Conservation (phyloP, 1,140 invertebrate genomes). For the Wasmannia auropunctata region DNA sequence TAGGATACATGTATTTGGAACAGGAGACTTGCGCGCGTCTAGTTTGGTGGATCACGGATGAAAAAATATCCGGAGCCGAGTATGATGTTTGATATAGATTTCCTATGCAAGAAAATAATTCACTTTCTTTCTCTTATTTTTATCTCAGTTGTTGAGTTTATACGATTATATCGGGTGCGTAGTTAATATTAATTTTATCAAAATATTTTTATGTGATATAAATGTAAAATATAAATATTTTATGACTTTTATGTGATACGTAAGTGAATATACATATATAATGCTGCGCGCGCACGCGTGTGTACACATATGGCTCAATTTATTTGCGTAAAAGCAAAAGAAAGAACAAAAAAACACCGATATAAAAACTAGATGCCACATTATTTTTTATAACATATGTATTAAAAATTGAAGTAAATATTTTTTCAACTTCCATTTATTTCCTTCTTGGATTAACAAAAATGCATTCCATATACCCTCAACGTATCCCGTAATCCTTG, state of each 20-base stretch:
- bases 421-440: slow-evolving; percentile 21
- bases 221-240: too few species aligned
- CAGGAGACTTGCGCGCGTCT: slow-evolving; percentile 83
- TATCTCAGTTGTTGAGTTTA: not conserved
- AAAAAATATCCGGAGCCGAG: slow-evolving; percentile 86
- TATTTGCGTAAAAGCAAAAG: too few species aligned
- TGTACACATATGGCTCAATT: too few species aligned
- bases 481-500: not conserved
- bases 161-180: not conserved
- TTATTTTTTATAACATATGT: not conserved
- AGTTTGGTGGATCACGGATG: slow-evolving; percentile 86
- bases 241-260: too few species aligned
- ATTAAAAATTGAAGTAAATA: too few species aligned
- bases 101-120: too few species aligned
- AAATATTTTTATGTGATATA: too few species aligned
- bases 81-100: slow-evolving; percentile 71
- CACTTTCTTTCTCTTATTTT: not conserved
- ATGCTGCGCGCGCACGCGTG: too few species aligned
- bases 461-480: not conserved
- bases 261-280: too few species aligned
- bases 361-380: too few species aligned
- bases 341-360: too few species aligned
- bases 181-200: too few species aligned
- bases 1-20: slow-evolving; percentile 89
- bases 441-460: slow-evolving; percentile 7